Percentiles rank a stretch among this genome's conserved stretches.
Conservation (phyloP, 1,140 invertebrate species). For the Oncopeltus fasciatus region DNA sequence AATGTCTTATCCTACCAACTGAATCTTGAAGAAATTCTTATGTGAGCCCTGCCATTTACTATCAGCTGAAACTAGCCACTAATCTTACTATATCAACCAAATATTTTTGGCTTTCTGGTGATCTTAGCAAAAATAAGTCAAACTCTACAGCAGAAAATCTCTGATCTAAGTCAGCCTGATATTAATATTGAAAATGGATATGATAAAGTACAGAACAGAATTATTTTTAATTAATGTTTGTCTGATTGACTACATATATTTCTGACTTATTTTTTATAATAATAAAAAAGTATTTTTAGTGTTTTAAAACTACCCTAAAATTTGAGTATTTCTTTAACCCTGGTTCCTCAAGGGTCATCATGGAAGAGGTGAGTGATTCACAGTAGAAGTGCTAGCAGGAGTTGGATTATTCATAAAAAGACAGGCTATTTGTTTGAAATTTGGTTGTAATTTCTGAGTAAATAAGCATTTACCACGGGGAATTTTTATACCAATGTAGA, state of each 20-base stretch:
- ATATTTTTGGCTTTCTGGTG: constrained; percentile 43
- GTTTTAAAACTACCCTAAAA: too few relatives aligned
- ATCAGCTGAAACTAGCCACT: constrained; percentile 52
- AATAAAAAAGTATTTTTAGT: too few relatives aligned
- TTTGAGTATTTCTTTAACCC: too few relatives aligned
- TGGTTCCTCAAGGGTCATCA: too few relatives aligned
- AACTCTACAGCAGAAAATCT: constrained; percentile 8
- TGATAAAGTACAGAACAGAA: constrained; percentile 3
- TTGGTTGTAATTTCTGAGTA: too few relatives aligned
- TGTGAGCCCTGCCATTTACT: constrained; percentile 74
- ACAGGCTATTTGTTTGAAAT: too few relatives aligned
- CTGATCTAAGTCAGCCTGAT: not conserved
- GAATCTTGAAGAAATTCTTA: constrained; percentile 61
- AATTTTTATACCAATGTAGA: too few relatives aligned
- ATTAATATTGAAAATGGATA: constrained; percentile 4
- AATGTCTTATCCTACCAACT: constrained; percentile 80
- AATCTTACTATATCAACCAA: constrained; percentile 51
- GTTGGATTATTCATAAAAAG: too few relatives aligned
- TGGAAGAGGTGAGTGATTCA: too few relatives aligned
- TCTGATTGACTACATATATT: not conserved
- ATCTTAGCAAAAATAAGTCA: not conserved
- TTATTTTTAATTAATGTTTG: constrained; percentile 6
- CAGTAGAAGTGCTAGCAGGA: too few relatives aligned
- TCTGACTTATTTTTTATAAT: not conserved
- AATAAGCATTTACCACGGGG: too few relatives aligned